These are phyloP conservation scores for Falco punctatus DNA, from an alignment of 2,113 vertebrate genomes.

Conservation along the genomic window DNA sequence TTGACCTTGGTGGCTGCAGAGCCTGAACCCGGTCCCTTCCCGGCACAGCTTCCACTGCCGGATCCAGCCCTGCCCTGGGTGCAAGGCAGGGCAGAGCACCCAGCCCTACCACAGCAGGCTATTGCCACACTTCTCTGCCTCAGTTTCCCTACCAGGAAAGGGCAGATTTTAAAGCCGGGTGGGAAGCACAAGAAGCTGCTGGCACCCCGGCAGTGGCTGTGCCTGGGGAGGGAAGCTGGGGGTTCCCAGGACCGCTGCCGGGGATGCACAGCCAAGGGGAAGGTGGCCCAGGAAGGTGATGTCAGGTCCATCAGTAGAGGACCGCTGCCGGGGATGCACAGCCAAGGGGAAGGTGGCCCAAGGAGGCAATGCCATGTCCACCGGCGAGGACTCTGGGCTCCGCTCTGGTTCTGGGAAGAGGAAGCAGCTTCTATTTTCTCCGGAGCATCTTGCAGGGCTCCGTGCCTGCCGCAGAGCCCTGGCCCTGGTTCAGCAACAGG, in stretches of 20 bases:
- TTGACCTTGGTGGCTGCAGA: background rate
- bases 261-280: accelerated
- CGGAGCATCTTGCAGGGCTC: background rate
- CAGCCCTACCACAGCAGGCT: background rate
- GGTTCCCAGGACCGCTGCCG: background rate
- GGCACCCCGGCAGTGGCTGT: accelerated
- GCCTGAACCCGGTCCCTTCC: background rate
- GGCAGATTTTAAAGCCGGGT: background rate
- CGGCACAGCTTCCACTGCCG: accelerated
- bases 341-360: background rate
- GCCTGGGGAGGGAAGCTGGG: accelerated
- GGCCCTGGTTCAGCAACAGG: background rate
- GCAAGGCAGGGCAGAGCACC: background rate
- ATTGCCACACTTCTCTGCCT: background rate
- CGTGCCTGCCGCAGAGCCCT: background rate
- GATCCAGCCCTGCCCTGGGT: background rate
- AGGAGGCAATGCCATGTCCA: no score
- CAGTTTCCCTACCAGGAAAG: background rate
- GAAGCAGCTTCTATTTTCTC: background rate
- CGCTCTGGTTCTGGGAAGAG: accelerated
- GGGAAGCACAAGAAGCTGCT: accelerated
- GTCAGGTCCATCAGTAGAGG: background rate
- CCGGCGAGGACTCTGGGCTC: accelerated
- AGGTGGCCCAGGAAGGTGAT: accelerated
- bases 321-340: accelerated